phyloP scores from a whole-genome alignment of 2,797 vertebrate species.

The Peromyscus eremicus region DNA sequence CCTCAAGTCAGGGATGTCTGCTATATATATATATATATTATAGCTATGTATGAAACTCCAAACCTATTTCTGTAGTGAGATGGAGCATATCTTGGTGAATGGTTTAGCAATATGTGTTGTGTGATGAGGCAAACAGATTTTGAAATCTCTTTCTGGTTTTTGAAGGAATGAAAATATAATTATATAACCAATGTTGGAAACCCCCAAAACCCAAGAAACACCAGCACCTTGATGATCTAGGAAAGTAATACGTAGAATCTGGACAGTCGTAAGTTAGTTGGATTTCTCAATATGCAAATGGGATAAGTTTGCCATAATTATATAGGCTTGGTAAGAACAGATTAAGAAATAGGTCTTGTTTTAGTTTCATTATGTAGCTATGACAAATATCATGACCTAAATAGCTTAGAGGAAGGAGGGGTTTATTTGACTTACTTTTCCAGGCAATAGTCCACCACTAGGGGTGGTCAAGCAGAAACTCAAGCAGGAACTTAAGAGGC shows the following conservation, averaged over 20 bases:
- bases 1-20: not conserved
- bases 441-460: not conserved
- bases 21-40: not conserved
- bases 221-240: not conserved
- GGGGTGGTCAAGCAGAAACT: not conserved
- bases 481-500: not conserved
- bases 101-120: not conserved
- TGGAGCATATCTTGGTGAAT: not conserved
- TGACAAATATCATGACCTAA: not conserved
- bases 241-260: not conserved
- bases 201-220: not conserved
- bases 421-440: not conserved
- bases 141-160: constrained; percentile 28
- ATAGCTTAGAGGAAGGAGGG: not conserved
- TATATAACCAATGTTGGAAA: not conserved
- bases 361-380: not conserved
- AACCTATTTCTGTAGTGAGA: not conserved
- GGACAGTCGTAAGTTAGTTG: not conserved
- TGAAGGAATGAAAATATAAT: constrained; percentile 32
- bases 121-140: constrained; percentile 4
- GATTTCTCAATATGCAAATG: not conserved
- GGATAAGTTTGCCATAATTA: not conserved
- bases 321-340: not conserved
- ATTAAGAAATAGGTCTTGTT: not conserved
- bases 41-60: not conserved